phyloP scores from a whole-genome alignment of 2,113 vertebrate species.

The Leuciscus idus region DNA sequence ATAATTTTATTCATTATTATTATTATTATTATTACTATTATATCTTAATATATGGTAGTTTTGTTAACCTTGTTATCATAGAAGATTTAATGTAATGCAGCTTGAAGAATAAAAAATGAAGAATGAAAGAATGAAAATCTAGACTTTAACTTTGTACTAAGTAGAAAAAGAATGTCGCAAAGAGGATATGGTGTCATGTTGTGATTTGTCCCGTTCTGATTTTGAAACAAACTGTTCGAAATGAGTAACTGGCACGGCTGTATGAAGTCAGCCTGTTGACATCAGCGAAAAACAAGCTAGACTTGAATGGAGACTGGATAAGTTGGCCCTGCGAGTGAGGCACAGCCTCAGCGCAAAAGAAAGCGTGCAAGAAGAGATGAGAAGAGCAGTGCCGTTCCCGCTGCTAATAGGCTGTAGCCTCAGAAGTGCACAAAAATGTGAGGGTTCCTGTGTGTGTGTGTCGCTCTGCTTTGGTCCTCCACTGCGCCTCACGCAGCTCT shows the following conservation, averaged over 20 bases:
- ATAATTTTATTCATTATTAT: not conserved
- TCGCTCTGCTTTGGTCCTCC: conserved; percentile 46
- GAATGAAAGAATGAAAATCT: not conserved
- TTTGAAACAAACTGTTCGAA: conserved; percentile 67
- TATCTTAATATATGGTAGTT: not conserved
- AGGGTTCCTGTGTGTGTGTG: conserved; percentile 13
- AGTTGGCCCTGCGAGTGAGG: conserved; percentile 37
- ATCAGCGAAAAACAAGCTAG: conserved; percentile 73
- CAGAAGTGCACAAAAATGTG: conserved; percentile 40
- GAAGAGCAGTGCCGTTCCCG: conserved; percentile 41
- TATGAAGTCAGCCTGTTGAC: conserved; percentile 71
- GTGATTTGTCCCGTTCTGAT: conserved; percentile 61
- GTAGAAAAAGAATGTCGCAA: not conserved
- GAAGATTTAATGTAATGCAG: not conserved
- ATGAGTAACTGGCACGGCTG: not conserved
- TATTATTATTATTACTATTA: too few relatives aligned
- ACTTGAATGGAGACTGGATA: conserved; percentile 33
- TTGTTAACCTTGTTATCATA: not conserved
- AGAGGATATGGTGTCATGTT: conserved; percentile 16
- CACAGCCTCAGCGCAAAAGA: conserved; percentile 48
- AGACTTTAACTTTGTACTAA: conserved; percentile 23
- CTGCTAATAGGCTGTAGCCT: conserved; percentile 42
- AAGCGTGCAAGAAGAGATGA: conserved; percentile 39
- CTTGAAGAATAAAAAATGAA: not conserved
- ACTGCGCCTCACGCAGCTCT: conserved; percentile 19